phyloP scores from a whole-genome alignment of 2,797 vertebrate species.

The Falco concolor region DNA sequence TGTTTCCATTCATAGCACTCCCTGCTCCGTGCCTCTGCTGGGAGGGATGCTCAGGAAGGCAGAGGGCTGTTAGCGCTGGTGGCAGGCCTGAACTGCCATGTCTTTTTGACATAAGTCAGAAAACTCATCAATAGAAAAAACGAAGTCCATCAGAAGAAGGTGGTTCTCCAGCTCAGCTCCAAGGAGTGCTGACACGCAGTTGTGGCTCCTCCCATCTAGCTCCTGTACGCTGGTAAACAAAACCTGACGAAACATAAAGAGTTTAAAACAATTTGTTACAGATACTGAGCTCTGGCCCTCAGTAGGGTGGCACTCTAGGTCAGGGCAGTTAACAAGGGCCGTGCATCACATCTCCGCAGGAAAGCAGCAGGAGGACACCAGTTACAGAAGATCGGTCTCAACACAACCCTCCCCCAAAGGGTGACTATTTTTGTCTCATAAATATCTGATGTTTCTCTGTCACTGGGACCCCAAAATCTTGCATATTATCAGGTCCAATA shows the following conservation, averaged over 20 bases:
- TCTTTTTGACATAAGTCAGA: neutral
- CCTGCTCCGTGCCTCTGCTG: neutral
- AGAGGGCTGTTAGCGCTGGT: neutral
- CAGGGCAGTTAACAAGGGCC: neutral
- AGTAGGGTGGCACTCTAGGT: neutral
- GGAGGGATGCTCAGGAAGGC: neutral
- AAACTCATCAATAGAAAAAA: neutral
- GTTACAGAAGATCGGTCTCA: neutral
- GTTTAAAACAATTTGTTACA: neutral
- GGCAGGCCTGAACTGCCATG: accelerated
- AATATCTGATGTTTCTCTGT: neutral
- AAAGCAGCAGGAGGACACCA: neutral
- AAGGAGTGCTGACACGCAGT: accelerated
- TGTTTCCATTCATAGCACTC: neutral
- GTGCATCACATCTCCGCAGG: neutral
- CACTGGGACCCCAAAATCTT: neutral
- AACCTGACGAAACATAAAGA: neutral
- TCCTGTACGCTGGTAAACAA: neutral
- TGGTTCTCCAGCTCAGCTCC: neutral
- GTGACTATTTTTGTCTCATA: neutral
- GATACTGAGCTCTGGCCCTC: accelerated
- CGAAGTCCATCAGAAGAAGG: neutral
- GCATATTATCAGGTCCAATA: neutral
- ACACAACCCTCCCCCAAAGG: neutral
- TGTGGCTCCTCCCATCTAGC: neutral